phyloP scores from a whole-genome alignment of 2,888 invertebrate species.

The Drosophila differens region DNA sequence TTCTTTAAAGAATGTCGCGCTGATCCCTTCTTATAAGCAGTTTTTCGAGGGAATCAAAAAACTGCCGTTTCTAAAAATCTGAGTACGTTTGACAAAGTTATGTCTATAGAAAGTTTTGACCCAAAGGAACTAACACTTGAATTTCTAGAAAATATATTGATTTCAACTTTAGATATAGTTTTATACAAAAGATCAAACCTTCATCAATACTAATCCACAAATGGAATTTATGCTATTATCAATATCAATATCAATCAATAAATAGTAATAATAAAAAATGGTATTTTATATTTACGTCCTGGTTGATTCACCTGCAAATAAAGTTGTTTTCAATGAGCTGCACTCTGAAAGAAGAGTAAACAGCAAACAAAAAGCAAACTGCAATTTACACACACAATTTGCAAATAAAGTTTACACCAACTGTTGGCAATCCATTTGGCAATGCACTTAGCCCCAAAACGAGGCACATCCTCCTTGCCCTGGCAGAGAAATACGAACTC shows the following conservation, averaged over 20 bases:
- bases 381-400: conserved; percentile 67
- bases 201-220: not conserved
- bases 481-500: conserved; percentile 1
- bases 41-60: not conserved
- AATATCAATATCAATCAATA: not conserved
- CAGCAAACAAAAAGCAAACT: conserved; percentile 42
- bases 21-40: not conserved
- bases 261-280: conserved; percentile 19
- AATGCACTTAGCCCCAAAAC: conserved; percentile 53
- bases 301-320: conserved; percentile 54
- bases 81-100: not conserved
- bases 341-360: conserved; percentile 23
- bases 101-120: not conserved
- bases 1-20: not conserved
- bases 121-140: not conserved
- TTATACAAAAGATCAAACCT: not conserved
- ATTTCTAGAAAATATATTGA: not conserved
- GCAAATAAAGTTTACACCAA: conserved; percentile 53
- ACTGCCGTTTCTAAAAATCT: not conserved
- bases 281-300: conserved; percentile 59
- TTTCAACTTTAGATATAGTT: not conserved
- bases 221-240: conserved; percentile 18
- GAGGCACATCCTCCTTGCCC: conserved; percentile 18
- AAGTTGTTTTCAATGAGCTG: conserved; percentile 61
- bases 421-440: conserved; percentile 61